phyloP scores from a whole-genome alignment of 2,888 invertebrate species.

The Hypercompe scribonia region DNA sequence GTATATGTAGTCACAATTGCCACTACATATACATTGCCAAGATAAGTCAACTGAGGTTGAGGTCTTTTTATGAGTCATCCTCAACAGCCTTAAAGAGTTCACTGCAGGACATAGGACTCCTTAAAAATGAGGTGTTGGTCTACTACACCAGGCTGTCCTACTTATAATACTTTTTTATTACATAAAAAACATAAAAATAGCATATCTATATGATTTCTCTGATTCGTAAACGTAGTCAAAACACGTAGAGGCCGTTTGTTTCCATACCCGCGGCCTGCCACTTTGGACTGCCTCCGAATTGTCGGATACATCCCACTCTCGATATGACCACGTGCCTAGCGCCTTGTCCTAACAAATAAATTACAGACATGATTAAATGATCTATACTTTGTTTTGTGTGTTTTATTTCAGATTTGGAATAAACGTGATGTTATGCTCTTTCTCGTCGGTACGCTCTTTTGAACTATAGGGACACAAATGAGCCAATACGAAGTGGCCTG shows the following conservation, averaged over 20 bases:
- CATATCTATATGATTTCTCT: conserved; percentile 34
- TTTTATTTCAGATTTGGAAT: not conserved
- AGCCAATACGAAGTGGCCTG: too few relatives aligned
- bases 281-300: conserved; percentile 52
- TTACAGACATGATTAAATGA: conserved; percentile 1
- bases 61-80: too few relatives aligned
- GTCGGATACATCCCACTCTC: conserved; percentile 31
- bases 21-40: too few relatives aligned
- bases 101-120: too few relatives aligned
- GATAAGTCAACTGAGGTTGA: too few relatives aligned
- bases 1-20: too few relatives aligned
- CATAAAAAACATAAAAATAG: not conserved
- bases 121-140: too few relatives aligned
- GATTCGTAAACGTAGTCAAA: conserved; percentile 27
- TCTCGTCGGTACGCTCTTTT: too few relatives aligned
- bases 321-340: conserved; percentile 27
- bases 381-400: not conserved
- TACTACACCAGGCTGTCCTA: not conserved
- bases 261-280: conserved; percentile 57
- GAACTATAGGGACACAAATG: too few relatives aligned
- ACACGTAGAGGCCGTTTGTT: conserved; percentile 66
- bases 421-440: too few relatives aligned
- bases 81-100: too few relatives aligned
- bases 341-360: conserved; percentile 39
- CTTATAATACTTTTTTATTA: too few relatives aligned